Conservation (phyloP, 2,797 vertebrate species). For the Pangasius mekongensis region DNA sequence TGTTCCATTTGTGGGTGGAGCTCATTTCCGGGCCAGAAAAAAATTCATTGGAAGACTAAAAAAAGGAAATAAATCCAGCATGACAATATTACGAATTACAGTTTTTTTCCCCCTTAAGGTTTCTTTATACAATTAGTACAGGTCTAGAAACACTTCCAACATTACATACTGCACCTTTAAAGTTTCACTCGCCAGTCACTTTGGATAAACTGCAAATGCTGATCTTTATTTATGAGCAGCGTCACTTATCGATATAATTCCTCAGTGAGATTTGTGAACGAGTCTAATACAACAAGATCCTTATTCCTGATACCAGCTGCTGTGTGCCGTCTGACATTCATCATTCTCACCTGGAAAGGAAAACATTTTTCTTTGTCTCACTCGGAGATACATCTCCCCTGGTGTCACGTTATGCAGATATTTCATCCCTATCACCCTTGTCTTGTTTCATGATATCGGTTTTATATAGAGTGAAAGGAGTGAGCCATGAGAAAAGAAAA, state of each 20-base stretch:
- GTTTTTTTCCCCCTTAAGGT: neutral
- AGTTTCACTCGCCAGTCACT: neutral
- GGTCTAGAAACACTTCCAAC: neutral
- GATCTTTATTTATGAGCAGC: slow-evolving; percentile 15
- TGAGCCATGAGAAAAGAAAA: slow-evolving; percentile 29
- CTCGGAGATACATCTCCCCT: slow-evolving; percentile 72
- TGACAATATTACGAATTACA: neutral
- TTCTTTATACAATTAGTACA: neutral
- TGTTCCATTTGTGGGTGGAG: too few relatives aligned
- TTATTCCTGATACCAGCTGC: slow-evolving; percentile 10
- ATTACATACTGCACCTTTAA: slow-evolving; percentile 6
- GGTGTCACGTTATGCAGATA: slow-evolving; percentile 77
- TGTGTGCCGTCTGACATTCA: neutral
- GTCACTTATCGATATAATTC: slow-evolving; percentile 25
- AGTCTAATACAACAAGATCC: slow-evolving; percentile 1
- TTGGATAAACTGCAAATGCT: neutral
- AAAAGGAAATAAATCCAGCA: neutral
- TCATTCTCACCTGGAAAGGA: slow-evolving; percentile 39
- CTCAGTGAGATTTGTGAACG: slow-evolving; percentile 15
- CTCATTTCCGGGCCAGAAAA: neutral
- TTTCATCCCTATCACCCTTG: slow-evolving; percentile 80
- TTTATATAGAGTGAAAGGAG: slow-evolving; percentile 32
- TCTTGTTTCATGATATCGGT: slow-evolving; percentile 79
- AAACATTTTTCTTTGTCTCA: slow-evolving; percentile 58
- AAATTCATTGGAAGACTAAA: neutral